Evolutionary conservation across 2,797 vertebrate species (phyloP), one percentile per base, ranked within the genome.

Genomic region (Falco columbarius): DNA sequence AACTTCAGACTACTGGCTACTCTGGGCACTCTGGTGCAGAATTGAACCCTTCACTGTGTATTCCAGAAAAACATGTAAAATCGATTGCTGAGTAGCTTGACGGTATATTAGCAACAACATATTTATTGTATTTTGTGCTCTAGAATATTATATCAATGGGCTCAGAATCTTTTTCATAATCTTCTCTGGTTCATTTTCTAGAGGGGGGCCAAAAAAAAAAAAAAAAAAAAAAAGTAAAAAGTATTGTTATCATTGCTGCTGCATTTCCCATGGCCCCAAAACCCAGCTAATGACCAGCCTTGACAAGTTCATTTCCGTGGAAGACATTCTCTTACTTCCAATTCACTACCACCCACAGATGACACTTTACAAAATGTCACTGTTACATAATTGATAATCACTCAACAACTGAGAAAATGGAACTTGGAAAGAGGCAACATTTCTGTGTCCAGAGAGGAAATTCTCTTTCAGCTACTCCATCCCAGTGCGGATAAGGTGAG

Each of bases 351-450:
- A 86, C 84, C 93, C 94, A 92, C 95, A 90, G 93, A 97, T 95
- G 96, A 96, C 96, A 96, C 95, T 95, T 91, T 86, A 97, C 96
- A 97, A 97, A 97, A 97, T 96, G 96, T 97, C 94, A 96, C 86
- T 95, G 94, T 97, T 97, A 95, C 96, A 96, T 97, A 97, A 97
- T 97, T 97, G 92, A 97, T 97, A 97, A 93, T 94, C 96, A 95
- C 93, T 96, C 94, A 97, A 96, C 96, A 95, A 97, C 95, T 95
- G 93, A 95, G 95, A 94, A 97, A 97, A 97, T 96, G 95, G 95
- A 96, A 95, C 91, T 96, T 95, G 94, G 96, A 96, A 95, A 95
- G 87, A 96, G 80, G 85, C 82, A 94, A 76, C 93, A 51, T 90
- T 96, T 93, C 59, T 88, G 34, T 79, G 79, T 96, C 95, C 92